Evolutionary conservation across 2,113 vertebrate species (phyloP), one percentile per base, ranked within the genome.

Genomic region (Gasterosteus nipponicus): DNA sequence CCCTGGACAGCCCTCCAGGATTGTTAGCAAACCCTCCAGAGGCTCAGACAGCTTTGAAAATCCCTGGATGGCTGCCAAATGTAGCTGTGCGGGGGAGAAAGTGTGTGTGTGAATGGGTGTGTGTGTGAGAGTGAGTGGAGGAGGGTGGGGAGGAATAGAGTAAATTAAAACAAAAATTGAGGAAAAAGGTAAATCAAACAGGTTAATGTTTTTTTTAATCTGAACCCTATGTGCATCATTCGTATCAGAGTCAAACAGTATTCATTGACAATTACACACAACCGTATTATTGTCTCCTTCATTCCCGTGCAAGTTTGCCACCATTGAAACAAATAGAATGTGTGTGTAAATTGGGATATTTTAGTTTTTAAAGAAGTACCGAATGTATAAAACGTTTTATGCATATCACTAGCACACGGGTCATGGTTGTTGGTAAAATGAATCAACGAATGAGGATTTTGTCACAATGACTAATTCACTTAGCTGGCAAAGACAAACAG

Each of bases 41-140:
- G 94, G 93, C 47, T 90, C 82, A 18, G 62, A 62, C 71, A 94
- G 81, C 73, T 83, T 83, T 38, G 94, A 92, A 86, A 95, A 95
- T 49, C 89, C 93, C 39, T 74, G 67, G 9, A 51, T 35, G 11
- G 90, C 86, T 49, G 62, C 80, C 49, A 78, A 58, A 51, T 69
- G 89, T 68, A 95, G 73, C 93, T 94, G 77, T 39, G 14, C 31
- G 46, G 49, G 33, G 4, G 35, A 38, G 7, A 38, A 7, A 7
- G 3, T 33, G 35, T 38, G 6, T 38, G 35, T 38, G 22, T 26
- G 22, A 26, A 26, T 26, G 22, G 22, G 22, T 26, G 35, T 38
- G 6, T 38, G 35, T 38, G 6, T 4, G 7, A 67, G 9, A 69
- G 8, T 76, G 39, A 16, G 0, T 14, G 29, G 29, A 72, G 10